Evolutionary conservation across 2,888 invertebrate genomes (phyloP).

Genomic region (Leucania comma): DNA sequence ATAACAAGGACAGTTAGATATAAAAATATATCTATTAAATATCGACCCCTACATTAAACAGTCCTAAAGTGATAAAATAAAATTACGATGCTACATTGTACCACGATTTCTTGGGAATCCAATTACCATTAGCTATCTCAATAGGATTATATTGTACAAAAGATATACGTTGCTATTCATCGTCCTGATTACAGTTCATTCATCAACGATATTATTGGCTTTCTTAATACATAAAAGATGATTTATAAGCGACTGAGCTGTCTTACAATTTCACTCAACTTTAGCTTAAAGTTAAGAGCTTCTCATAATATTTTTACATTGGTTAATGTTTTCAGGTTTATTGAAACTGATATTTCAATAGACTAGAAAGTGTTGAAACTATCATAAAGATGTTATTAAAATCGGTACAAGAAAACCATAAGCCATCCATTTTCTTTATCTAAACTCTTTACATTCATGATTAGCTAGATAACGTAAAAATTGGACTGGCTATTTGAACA

Average conservation of each 20-base stretch:
- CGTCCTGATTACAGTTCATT: conserved; percentile 19
- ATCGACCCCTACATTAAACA: background rate
- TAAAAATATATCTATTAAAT: background rate
- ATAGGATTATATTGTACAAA: conserved; percentile 19
- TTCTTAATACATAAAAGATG: conserved; percentile 25
- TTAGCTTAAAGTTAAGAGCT: conserved; percentile 5
- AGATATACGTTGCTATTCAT: conserved; percentile 28
- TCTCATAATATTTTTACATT: conserved; percentile 8
- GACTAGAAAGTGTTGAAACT: conserved; percentile 9
- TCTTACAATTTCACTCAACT: conserved; percentile 18
- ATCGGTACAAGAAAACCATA: background rate
- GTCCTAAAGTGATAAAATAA: background rate
- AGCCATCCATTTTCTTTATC: conserved; percentile 9
- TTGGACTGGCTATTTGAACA: background rate
- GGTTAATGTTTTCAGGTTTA: background rate
- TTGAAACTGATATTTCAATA: conserved; percentile 7
- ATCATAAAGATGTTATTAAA: conserved; percentile 13
- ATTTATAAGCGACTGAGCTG: conserved; percentile 17
- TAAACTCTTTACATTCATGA: conserved; percentile 7
- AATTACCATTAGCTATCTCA: conserved; percentile 19
- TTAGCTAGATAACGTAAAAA: background rate
- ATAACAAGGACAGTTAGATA: too few species aligned
- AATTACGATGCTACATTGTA: conserved; percentile 14
- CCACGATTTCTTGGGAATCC: conserved; percentile 16
- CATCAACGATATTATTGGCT: conserved; percentile 43